phyloP scores from a whole-genome alignment of 92 coral and sea anemone genomes.

The Porites cylindrica region DNA sequence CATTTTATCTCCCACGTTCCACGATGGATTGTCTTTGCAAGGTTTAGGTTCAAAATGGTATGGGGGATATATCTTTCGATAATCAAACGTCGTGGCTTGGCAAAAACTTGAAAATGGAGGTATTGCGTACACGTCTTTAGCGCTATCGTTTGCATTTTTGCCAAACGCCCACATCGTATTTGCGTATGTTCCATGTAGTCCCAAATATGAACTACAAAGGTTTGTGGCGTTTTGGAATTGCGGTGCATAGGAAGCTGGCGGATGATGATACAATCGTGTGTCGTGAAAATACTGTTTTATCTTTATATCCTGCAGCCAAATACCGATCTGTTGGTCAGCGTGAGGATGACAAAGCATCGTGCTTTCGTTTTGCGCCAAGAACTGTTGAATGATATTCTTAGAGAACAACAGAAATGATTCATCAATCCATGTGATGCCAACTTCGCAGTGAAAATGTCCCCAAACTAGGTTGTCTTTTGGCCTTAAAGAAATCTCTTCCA shows the following conservation, averaged over 20 bases:
- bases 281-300: slow-evolving; percentile 39
- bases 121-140: background rate
- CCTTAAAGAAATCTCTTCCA: slow-evolving; percentile 39
- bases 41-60: slow-evolving; percentile 54
- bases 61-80: background rate
- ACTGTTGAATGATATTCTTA: slow-evolving; percentile 43
- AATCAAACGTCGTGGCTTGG: slow-evolving; percentile 23
- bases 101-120: slow-evolving; percentile 5
- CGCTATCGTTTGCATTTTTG: slow-evolving; percentile 32
- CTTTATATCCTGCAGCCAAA: slow-evolving; percentile 62
- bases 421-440: slow-evolving; percentile 39
- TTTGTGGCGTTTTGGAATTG: background rate
- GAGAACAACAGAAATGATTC: slow-evolving; percentile 64
- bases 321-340: slow-evolving; percentile 43
- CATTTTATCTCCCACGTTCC: background rate
- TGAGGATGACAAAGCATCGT: slow-evolving; percentile 62
- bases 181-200: slow-evolving; percentile 54
- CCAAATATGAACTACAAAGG: slow-evolving; percentile 42
- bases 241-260: slow-evolving; percentile 40
- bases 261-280: slow-evolving; percentile 44
- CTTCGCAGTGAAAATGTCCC: slow-evolving; percentile 51
- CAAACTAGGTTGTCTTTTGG: slow-evolving; percentile 38
- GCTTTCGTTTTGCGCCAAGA: background rate
- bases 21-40: slow-evolving; percentile 31
- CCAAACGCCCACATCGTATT: slow-evolving; percentile 28